phyloP scores from a whole-genome alignment of 2,797 vertebrate genomes.

The Basileuterus tristriatus region DNA sequence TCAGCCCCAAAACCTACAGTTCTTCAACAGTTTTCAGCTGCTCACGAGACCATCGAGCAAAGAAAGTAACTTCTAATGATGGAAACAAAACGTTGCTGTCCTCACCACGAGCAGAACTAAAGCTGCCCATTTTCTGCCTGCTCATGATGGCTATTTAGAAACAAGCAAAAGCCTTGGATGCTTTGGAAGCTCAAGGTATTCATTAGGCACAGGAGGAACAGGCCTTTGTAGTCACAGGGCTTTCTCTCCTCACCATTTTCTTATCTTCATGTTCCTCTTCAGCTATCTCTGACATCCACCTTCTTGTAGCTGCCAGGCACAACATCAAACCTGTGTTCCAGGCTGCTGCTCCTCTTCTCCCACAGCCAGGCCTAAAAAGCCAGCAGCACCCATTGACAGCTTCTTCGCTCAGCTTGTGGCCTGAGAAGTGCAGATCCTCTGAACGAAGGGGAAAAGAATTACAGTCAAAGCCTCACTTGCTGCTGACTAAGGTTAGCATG shows the following conservation, averaged over 20 bases:
- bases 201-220: background rate
- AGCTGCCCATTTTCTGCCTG: background rate
- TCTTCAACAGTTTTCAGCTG: background rate
- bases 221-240: background rate
- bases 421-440: background rate
- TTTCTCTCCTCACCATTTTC: background rate
- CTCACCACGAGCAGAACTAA: background rate
- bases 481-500: background rate
- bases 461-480: background rate
- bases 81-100: accelerated
- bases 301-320: background rate
- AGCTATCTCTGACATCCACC: background rate
- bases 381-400: accelerated
- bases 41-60: background rate
- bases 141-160: background rate
- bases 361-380: accelerated
- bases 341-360: background rate
- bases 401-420: background rate
- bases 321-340: background rate
- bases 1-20: background rate
- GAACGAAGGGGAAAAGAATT: background rate
- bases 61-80: background rate
- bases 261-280: background rate
- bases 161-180: accelerated
- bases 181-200: background rate